These are phyloP conservation scores for Oegoconia quadripuncta DNA, from an alignment of 2,888 invertebrate genomes.

Conservation along the genomic window DNA sequence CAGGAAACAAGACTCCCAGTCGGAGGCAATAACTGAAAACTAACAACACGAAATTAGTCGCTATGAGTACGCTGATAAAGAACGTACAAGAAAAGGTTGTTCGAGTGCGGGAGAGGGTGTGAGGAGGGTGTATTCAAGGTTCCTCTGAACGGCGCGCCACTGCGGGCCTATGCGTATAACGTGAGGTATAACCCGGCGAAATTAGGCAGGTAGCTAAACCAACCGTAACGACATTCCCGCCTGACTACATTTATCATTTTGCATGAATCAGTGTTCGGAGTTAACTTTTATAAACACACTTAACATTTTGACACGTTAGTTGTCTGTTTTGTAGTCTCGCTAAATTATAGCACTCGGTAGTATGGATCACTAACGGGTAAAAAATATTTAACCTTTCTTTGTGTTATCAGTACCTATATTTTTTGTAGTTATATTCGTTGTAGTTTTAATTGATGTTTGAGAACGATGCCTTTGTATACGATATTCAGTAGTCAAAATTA, in stretches of 20 bases:
- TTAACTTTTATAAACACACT: too few relatives aligned
- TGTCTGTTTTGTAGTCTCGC: too few relatives aligned
- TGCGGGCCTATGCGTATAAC: conserved; percentile 69
- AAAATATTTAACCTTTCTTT: too few relatives aligned
- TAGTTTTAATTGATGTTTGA: too few relatives aligned
- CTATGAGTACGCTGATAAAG: conserved; percentile 33
- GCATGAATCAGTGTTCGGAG: conserved; percentile 12
- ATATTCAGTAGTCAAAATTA: too few relatives aligned
- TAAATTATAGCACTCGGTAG: too few relatives aligned
- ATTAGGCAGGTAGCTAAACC: conserved; percentile 23
- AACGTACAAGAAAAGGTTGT: conserved; percentile 49
- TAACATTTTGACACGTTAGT: too few relatives aligned
- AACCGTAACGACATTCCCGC: conserved; percentile 10
- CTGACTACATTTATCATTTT: conserved; percentile 7
- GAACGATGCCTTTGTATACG: too few relatives aligned
- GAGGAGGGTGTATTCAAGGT: conserved; percentile 36
- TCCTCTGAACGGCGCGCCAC: conserved; percentile 52
- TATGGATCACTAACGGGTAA: too few relatives aligned
- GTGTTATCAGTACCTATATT: too few relatives aligned
- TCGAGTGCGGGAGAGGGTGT: conserved; percentile 26
- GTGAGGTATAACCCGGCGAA: conserved; percentile 37
- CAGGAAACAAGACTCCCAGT: not conserved
- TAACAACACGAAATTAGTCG: conserved; percentile 33
- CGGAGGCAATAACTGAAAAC: conserved; percentile 23
- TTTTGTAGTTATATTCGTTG: too few relatives aligned